Base-by-base conservation (phyloP, 2,888 invertebrate species). In the Choreutis nemorana region DNA sequence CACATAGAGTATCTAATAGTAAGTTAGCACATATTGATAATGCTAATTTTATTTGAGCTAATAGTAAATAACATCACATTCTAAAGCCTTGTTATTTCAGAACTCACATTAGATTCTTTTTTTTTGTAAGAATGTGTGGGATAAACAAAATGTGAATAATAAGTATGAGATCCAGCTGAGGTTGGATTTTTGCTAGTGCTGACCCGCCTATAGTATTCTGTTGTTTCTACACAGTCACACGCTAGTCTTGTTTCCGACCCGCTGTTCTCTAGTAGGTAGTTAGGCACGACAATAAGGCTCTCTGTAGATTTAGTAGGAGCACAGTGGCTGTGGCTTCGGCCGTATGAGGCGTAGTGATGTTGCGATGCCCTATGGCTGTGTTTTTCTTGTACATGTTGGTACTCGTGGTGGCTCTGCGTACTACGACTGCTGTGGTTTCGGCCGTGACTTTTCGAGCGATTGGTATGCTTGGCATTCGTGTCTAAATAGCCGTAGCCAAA, bases 401-500 rank as follows among this genome's bases (percentile, higher is more conserved):
- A 67, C 32, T 72, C 79, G 32, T 83, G 81, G 40, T 81, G 83
- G 6, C 79, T 79, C 25, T 83, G 75, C 0, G 81, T 71, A 31
- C 63, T 84, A 30, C 87, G 86, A 2, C 84, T 81, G 14, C 84
- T 80, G 42, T 82, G 80, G 37, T 81, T 84, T 1, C 83, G 73
- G 1, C 73, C 67, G 36, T 78, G 75, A 37, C 78, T 71, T 42
- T 77, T 73, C 2, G 79, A 72, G 24, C 78, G 50, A 37, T 55
- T 65, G 5, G 61, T 40, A 32, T 75, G 66, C 42, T 81, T 73
- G 13, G 52, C 55, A 25, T 54, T 71, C 1, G 89, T 87, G 45
- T 91, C 91, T 30, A 90, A 66, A 48, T 91, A 92, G 4, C 91
- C 92, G 48, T 91, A 93, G 1, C 92, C 92, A 46, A 91, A 92